These are phyloP conservation scores for Peromyscus eremicus DNA, from an alignment of 2,797 vertebrate genomes.

Conservation along the genomic window DNA sequence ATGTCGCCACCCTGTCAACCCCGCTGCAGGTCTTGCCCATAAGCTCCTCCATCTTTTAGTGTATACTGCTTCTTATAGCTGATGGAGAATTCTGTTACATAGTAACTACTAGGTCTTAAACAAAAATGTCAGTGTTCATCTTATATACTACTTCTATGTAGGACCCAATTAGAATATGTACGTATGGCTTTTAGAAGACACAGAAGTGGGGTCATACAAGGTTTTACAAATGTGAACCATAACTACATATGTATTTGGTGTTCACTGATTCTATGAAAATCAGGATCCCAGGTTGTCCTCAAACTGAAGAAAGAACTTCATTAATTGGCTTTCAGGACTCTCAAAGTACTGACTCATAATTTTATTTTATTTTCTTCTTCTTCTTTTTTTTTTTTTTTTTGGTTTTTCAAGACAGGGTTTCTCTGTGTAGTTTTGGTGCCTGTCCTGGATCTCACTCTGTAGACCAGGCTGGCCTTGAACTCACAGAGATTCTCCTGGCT, in stretches of 20 bases:
- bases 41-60: neutral
- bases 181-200: neutral
- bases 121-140: slow-evolving; percentile 1
- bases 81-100: neutral
- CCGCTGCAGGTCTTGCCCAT: fast-evolving
- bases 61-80: neutral
- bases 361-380: neutral
- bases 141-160: neutral
- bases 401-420: no score
- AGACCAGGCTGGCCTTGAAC: no score
- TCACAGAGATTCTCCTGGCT: no score
- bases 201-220: neutral
- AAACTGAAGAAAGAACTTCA: neutral
- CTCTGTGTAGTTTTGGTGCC: no score
- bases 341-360: neutral
- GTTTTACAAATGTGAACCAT: neutral
- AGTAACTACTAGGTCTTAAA: neutral
- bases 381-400: no score
- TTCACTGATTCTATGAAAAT: neutral
- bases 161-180: slow-evolving; percentile 53
- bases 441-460: no score
- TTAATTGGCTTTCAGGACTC: slow-evolving; percentile 6
- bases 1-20: fast-evolving
- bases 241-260: neutral
- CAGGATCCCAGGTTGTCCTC: neutral